phyloP scores from a whole-genome alignment of 2,888 invertebrate genomes.

The Taphrorychus bicolor region DNA sequence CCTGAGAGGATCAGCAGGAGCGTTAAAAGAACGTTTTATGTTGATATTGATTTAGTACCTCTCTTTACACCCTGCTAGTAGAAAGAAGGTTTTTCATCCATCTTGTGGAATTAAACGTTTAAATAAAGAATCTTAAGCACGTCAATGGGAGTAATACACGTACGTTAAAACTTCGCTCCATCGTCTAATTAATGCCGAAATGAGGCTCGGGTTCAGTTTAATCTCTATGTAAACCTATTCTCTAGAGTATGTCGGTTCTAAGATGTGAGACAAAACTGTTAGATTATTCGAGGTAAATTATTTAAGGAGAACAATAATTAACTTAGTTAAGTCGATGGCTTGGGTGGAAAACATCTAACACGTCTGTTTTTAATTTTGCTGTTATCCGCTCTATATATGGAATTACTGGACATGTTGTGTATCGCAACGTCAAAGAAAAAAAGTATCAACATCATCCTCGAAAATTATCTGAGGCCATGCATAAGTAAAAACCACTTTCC shows the following conservation, averaged over 20 bases:
- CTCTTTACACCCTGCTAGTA: background rate
- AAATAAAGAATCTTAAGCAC: background rate
- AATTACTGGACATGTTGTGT: no score
- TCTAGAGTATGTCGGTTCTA: background rate
- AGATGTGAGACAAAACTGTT: background rate
- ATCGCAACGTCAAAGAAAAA: no score
- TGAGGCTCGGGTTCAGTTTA: background rate
- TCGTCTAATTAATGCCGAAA: background rate
- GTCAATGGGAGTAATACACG: background rate
- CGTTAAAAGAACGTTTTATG: background rate
- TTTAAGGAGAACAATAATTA: background rate
- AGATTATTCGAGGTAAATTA: background rate
- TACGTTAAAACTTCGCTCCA: conserved; percentile 1
- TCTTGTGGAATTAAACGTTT: no score
- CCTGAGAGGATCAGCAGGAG: background rate
- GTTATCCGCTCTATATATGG: no score
- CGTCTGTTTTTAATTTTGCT: no score
- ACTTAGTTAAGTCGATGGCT: background rate
- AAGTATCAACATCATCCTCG: background rate
- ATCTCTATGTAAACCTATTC: conserved; percentile 2
- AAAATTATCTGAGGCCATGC: background rate
- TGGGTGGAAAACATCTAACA: no score
- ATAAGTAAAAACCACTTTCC: background rate
- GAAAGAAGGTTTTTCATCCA: background rate
- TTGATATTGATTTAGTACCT: background rate